These are phyloP conservation scores for Microtus agrestis DNA, from an alignment of 2,797 vertebrate genomes.

Conservation along the genomic window DNA sequence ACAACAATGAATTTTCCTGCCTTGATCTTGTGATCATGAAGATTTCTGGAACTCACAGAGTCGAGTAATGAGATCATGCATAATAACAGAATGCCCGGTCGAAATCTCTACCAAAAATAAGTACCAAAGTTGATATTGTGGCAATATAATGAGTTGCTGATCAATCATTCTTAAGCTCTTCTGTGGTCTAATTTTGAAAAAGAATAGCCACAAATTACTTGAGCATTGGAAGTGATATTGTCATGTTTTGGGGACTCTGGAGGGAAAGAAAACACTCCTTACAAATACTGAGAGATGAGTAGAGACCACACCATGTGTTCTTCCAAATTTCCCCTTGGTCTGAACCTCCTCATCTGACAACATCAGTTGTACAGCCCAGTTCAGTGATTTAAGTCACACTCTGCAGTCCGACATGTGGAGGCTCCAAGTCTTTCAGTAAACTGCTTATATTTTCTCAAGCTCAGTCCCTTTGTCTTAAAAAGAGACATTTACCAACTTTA, in stretches of 20 bases:
- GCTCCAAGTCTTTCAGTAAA: neutral
- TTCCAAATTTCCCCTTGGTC: neutral
- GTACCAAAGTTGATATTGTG: neutral
- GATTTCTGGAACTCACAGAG: neutral
- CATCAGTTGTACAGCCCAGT: neutral
- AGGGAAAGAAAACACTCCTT: neutral
- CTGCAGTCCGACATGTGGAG: neutral
- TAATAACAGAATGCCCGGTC: neutral
- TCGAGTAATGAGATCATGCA: neutral
- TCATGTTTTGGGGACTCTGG: neutral
- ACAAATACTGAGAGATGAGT: neutral
- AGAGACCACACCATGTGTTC: no score
- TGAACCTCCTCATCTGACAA: neutral
- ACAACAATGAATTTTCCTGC: neutral
- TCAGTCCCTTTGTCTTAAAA: neutral
- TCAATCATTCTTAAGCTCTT: neutral
- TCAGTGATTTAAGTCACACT: neutral
- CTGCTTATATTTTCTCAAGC: neutral
- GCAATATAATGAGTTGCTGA: neutral
- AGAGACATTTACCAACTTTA: neutral
- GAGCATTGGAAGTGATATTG: neutral
- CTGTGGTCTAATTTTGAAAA: neutral
- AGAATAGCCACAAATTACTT: neutral
- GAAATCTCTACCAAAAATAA: neutral
- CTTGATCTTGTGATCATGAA: neutral